phyloP scores from a whole-genome alignment of 2,113 vertebrate genomes.

The Callipepla californica region DNA sequence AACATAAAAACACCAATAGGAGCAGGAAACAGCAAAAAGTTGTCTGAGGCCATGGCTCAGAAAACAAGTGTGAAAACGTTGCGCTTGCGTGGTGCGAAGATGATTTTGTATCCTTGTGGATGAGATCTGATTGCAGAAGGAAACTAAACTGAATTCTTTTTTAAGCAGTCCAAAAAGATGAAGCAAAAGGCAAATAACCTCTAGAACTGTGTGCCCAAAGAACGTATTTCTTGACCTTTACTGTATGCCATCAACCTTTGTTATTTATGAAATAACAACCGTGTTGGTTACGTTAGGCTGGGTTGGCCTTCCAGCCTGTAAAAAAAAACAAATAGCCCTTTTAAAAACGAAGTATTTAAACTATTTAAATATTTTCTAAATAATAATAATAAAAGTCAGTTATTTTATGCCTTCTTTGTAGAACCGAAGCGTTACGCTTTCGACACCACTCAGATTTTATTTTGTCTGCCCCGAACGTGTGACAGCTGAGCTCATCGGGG shows the following conservation, averaged over 20 bases:
- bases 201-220: constrained; percentile 72
- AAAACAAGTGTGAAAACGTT: constrained; percentile 50
- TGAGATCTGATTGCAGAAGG: constrained; percentile 20
- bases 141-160: constrained; percentile 17
- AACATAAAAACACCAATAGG: neutral
- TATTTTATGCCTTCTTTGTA: constrained; percentile 50
- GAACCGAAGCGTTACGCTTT: neutral
- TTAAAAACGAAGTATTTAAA: constrained; percentile 54
- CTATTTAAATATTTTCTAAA: constrained; percentile 45
- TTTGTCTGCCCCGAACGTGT: neutral
- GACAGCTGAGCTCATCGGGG: neutral
- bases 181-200: constrained; percentile 57
- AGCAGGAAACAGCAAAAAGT: constrained; percentile 19
- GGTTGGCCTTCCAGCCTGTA: constrained; percentile 33
- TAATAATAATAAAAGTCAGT: neutral
- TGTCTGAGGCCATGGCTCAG: constrained; percentile 51
- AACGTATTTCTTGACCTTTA: constrained; percentile 67
- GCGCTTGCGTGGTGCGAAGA: constrained; percentile 44
- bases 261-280: neutral
- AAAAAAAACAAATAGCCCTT: constrained; percentile 58
- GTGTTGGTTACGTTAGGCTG: constrained; percentile 46
- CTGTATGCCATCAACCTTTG: constrained; percentile 60
- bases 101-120: constrained; percentile 20
- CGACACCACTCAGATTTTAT: neutral
- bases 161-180: constrained; percentile 25